Conservation (phyloP, 2,888 invertebrate genomes). For the Abrostola triplasia region DNA sequence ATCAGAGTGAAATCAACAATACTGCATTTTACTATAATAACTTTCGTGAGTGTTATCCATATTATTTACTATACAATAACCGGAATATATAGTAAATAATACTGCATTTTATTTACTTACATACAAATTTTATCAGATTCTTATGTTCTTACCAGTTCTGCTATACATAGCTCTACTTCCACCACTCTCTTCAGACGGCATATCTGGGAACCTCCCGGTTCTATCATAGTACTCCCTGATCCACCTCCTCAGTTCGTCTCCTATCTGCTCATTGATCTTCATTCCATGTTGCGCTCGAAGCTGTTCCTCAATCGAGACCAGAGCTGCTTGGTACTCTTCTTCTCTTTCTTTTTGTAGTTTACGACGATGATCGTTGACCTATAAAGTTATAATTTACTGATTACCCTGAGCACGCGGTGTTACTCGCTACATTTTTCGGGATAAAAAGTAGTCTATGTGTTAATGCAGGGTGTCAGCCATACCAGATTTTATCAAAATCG, state of each 20-base stretch:
- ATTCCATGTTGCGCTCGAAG: slow-evolving; percentile 92
- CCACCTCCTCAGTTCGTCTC: slow-evolving; percentile 96
- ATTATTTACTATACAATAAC: no score
- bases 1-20: no score
- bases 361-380: slow-evolving; percentile 88
- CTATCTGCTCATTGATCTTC: slow-evolving; percentile 94
- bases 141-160: slow-evolving; percentile 88
- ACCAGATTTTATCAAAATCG: no score
- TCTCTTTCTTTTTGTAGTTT: slow-evolving; percentile 91
- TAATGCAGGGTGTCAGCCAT: no score
- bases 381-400: no score
- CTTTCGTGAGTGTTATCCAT: no score
- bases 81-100: no score
- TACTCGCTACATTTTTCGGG: no score
- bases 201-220: slow-evolving; percentile 96
- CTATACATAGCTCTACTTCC: slow-evolving; percentile 95
- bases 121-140: not conserved
- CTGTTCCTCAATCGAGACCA: slow-evolving; percentile 89
- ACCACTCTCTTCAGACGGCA: slow-evolving; percentile 96
- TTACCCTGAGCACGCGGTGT: no score
- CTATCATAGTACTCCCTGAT: slow-evolving; percentile 94
- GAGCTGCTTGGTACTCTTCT: slow-evolving; percentile 91
- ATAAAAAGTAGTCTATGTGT: no score
- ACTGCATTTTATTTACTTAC: no score
- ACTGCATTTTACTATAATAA: no score